Percentiles rank a stretch among this genome's conserved stretches.
Conservation (phyloP, 37 sponge, comb jelly and placozoan genomes). For the Beroe forskalii region DNA sequence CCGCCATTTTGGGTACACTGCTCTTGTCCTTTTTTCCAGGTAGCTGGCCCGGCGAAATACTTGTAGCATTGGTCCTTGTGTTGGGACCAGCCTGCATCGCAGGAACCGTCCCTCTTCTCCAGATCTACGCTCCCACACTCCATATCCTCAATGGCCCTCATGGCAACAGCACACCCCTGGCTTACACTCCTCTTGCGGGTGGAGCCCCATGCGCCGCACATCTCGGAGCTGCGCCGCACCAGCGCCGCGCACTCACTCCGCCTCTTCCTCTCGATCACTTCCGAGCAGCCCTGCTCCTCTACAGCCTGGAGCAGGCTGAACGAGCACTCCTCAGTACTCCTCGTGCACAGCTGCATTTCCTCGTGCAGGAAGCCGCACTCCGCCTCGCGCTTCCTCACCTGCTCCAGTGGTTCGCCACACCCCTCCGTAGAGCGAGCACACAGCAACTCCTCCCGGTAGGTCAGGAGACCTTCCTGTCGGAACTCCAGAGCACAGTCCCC, state of each 20-base stretch:
- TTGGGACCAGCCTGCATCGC: background rate
- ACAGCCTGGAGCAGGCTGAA: background rate
- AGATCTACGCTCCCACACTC: background rate
- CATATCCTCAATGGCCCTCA: background rate
- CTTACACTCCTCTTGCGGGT: background rate
- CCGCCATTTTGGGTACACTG: background rate
- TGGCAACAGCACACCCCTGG: background rate
- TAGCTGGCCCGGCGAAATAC: conserved; percentile 7
- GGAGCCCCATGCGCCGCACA: background rate
- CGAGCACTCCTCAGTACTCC: background rate
- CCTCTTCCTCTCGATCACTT: conserved; percentile 4
- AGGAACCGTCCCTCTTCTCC: background rate
- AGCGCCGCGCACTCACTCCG: background rate
- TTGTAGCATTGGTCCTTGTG: background rate
- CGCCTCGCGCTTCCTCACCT: background rate
- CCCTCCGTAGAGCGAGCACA: conserved; percentile 47
- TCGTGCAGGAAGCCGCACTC: background rate
- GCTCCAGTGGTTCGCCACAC: background rate
- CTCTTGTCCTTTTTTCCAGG: background rate
- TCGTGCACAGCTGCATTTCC: background rate
- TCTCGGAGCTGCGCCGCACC: background rate
- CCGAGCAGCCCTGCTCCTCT: background rate
- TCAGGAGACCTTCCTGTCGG: conserved; percentile 33
- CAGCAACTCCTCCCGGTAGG: conserved; percentile 45
- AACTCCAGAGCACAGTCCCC: conserved; percentile 38